Evolutionary conservation across 2,113 vertebrate species (phyloP).

Genomic region (Oceanites oceanicus): DNA sequence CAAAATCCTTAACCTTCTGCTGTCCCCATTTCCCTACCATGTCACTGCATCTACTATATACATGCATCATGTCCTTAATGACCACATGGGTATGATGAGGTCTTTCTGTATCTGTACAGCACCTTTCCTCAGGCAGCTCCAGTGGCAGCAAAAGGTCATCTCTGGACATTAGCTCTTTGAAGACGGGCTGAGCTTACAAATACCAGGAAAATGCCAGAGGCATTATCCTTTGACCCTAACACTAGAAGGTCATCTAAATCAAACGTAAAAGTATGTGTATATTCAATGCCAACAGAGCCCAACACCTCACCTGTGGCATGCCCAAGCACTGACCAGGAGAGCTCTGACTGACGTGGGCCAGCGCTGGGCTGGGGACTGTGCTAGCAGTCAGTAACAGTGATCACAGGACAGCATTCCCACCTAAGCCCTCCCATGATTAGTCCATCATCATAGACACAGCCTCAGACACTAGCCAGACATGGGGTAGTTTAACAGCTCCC

Average conservation of each 20-base stretch:
- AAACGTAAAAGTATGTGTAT: neutral
- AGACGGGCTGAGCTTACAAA: neutral
- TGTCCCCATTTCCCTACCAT: neutral
- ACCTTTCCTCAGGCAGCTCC: neutral
- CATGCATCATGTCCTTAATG: neutral
- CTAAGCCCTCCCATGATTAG: neutral
- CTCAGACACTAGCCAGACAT: neutral
- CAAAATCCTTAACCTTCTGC: neutral
- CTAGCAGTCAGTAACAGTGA: neutral
- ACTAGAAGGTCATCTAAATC: neutral
- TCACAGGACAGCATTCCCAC: neutral
- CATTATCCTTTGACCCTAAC: neutral
- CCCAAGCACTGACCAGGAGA: neutral
- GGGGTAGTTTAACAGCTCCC: neutral
- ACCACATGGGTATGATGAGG: neutral
- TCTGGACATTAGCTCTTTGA: neutral
- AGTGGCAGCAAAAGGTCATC: neutral
- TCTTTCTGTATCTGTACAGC: neutral
- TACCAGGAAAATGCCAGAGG: neutral
- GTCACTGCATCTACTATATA: neutral
- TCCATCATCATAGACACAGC: neutral
- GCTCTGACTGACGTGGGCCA: neutral
- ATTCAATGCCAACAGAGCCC: neutral
- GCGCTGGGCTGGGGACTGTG: too few species aligned
- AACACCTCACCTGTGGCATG: neutral